Evolutionary conservation across 2,797 vertebrate species (phyloP).

Genomic region (Harpia harpyja): DNA sequence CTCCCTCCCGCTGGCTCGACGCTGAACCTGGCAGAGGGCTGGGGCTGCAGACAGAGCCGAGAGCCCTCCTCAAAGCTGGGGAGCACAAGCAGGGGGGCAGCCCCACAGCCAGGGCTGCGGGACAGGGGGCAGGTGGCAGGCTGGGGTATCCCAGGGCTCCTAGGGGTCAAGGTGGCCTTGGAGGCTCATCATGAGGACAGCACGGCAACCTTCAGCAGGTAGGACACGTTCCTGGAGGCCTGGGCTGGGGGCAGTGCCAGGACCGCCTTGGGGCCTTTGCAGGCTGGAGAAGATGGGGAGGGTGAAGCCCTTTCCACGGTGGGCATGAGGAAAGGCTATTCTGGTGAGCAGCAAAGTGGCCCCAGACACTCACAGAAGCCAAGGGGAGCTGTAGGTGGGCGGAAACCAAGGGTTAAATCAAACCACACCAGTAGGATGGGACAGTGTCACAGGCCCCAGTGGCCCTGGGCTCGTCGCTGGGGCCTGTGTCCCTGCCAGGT

Average conservation of each 20-base stretch:
- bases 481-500: neutral
- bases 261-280: neutral
- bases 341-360: slow-evolving; percentile 29
- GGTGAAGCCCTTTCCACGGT: neutral
- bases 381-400: slow-evolving; percentile 10
- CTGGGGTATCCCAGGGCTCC: neutral
- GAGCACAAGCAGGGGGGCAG: neutral
- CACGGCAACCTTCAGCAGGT: neutral
- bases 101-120: neutral
- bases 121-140: neutral
- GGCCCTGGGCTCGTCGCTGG: neutral
- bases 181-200: neutral
- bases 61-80: neutral
- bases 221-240: neutral
- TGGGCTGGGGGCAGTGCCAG: neutral
- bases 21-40: neutral
- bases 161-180: neutral
- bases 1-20: accelerated
- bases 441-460: neutral
- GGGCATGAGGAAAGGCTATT: neutral
- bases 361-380: slow-evolving; percentile 38
- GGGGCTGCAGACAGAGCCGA: neutral
- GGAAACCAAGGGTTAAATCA: slow-evolving; percentile 18
- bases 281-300: neutral
- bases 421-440: slow-evolving; percentile 15